phyloP scores from a whole-genome alignment of 2,888 invertebrate genomes.

The Habroteleia sp. region DNA sequence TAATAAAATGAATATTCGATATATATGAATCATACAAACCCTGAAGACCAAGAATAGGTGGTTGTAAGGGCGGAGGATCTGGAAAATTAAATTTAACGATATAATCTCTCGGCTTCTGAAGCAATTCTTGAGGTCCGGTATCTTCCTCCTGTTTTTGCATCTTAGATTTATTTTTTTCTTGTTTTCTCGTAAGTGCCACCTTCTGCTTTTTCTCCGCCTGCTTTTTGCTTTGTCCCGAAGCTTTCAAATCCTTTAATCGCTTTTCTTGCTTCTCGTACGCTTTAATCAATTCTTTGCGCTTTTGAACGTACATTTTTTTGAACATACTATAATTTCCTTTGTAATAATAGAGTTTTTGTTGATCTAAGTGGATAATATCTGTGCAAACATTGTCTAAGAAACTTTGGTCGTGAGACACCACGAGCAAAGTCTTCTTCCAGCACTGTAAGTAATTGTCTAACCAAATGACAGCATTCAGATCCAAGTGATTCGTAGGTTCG shows the following conservation, averaged over 20 bases:
- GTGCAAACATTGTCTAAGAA: slow-evolving; percentile 99
- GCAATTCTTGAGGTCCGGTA: slow-evolving; percentile 89
- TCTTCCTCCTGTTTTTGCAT: slow-evolving; percentile 91
- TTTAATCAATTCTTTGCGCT: slow-evolving; percentile 96
- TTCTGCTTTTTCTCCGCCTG: slow-evolving; percentile 97
- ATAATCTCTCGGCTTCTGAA: slow-evolving; percentile 96
- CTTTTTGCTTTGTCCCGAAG: slow-evolving; percentile 97
- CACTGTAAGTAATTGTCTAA: slow-evolving; percentile 98
- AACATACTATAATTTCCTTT: slow-evolving; percentile 99
- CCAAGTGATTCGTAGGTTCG: slow-evolving; percentile 99
- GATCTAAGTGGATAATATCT: slow-evolving; percentile 98
- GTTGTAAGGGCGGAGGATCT: slow-evolving; percentile 96
- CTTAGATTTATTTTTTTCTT: slow-evolving; percentile 94
- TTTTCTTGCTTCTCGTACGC: slow-evolving; percentile 99
- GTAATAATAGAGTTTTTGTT: slow-evolving; percentile 96
- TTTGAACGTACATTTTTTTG: slow-evolving; percentile 99
- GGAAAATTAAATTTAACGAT: slow-evolving; percentile 99
- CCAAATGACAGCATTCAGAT: slow-evolving; percentile 99
- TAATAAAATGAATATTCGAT: too few species aligned
- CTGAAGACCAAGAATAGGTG: slow-evolving; percentile 97
- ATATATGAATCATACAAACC: slow-evolving; percentile 83
- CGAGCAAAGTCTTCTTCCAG: slow-evolving; percentile 99
- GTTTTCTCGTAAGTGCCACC: slow-evolving; percentile 93
- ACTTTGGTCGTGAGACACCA: slow-evolving; percentile 99
- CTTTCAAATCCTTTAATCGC: slow-evolving; percentile 95